Base-by-base conservation (phyloP, 1,140 invertebrate species). In the Dendroctonus ponderosae region DNA sequence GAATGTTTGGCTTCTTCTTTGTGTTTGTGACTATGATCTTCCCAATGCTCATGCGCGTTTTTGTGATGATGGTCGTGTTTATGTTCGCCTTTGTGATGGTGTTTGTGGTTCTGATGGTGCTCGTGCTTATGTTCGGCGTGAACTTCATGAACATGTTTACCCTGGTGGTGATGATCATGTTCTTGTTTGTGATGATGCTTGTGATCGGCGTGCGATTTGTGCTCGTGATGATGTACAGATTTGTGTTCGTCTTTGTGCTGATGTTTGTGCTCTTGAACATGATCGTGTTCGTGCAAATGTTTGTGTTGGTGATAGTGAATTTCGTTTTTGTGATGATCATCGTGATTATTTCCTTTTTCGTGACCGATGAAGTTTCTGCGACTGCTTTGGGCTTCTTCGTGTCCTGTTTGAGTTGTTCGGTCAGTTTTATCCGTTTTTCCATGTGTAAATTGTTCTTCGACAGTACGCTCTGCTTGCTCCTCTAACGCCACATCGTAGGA, bases 11-110 rank as follows among this genome's bases (percentile, higher is more conserved):
- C 58, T 9, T 59, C 50, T 49, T 67, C 42, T 12, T 51, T 67
- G 40, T 70, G 64, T 4, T 67, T 12, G 48, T 67, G 54, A 9
- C 42, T 14, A 58, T 70, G 68, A 7, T 63, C 53, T 26, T 43
- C 42, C 12, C 57, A 54, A 58, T 70, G 67, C 9, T 68, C 40
- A 51, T 70, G 69, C 15, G 71, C 46, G 61, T 56, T 50, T 64
- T 70, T 44, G 54, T 71, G 72, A 7, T 69, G 69, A 58, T 69
- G 62, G 39, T 64, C 39, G 37, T 69, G 67, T 39, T 60, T 42
- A 60, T 69, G 67, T 5, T 61, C 49, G 38, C 44, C 26, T 11
- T 66, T 54, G 44, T 66, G 64, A 0, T 59, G 14, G 40, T 61
- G 59, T 11, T 50, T 50, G 14, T 54, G 41, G 5, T 42, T 43